A percentile compares a stretch with the other conserved stretches of the same genome.
Conservation (phyloP, 2,797 vertebrate genomes). For the Anas flavirostris region DNA sequence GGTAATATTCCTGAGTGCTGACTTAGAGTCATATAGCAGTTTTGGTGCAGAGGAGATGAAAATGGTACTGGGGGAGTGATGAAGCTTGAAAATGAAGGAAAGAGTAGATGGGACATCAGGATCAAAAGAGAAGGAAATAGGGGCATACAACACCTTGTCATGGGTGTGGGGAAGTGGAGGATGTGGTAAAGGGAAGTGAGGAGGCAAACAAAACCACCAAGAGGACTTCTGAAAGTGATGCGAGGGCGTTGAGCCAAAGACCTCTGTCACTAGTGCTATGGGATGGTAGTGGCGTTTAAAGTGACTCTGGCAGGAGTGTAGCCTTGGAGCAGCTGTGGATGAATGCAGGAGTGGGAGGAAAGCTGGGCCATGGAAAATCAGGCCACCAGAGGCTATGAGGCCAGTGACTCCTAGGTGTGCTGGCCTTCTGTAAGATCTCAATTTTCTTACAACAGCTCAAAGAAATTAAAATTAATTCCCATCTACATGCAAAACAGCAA, state of each 20-base stretch:
- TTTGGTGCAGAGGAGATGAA: neutral
- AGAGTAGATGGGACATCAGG: neutral
- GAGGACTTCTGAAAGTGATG: neutral
- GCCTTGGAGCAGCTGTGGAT: neutral
- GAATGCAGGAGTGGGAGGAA: neutral
- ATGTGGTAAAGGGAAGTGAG: neutral
- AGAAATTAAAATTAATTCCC: neutral
- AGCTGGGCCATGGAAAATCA: neutral
- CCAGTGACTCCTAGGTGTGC: neutral
- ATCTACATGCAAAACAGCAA: neutral
- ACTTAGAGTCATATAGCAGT: neutral
- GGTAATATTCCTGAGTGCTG: neutral
- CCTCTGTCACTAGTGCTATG: neutral
- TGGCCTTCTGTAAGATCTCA: neutral
- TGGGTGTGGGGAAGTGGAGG: neutral
- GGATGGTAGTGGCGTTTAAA: neutral
- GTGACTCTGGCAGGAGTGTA: neutral
- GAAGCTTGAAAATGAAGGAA: neutral
- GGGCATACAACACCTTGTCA: neutral
- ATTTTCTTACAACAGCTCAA: neutral
- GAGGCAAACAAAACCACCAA: neutral
- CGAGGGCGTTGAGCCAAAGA: neutral
- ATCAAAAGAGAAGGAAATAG: neutral
- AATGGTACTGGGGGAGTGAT: neutral
- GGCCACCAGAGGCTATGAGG: neutral